phyloP scores from a whole-genome alignment of 2,888 invertebrate genomes.

The Drosophila anceps region DNA sequence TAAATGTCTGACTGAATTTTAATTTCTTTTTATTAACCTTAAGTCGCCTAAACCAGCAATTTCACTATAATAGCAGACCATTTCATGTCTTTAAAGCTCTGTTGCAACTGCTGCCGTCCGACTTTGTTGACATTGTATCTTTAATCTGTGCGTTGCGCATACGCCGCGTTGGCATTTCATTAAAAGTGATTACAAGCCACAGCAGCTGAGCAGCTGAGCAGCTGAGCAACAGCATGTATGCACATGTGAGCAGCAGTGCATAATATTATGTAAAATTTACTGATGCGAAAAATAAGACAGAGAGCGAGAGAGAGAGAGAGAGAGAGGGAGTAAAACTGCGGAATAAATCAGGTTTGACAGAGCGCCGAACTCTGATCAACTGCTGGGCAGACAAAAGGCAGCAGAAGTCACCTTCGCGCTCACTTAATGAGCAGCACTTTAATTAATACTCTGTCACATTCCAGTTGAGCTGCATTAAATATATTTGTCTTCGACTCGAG shows the following conservation, averaged over 20 bases:
- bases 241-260: constrained; percentile 40
- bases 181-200: constrained; percentile 51
- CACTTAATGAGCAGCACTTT: constrained; percentile 28
- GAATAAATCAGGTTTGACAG: constrained; percentile 38
- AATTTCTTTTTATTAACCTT: background rate
- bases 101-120: constrained; percentile 12
- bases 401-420: background rate
- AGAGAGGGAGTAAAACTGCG: background rate
- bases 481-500: constrained; percentile 23
- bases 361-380: constrained; percentile 9
- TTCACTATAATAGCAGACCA: background rate
- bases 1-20: background rate
- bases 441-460: constrained; percentile 23
- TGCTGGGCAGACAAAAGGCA: constrained; percentile 1
- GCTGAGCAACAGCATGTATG: constrained; percentile 10
- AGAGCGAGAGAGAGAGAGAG: background rate
- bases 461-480: constrained; percentile 16
- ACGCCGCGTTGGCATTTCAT: constrained; percentile 65
- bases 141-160: constrained; percentile 50
- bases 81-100: constrained; percentile 12
- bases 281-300: constrained; percentile 24
- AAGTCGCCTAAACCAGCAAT: constrained; percentile 8
- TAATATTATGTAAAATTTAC: constrained; percentile 44
- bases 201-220: background rate
- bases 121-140: constrained; percentile 25